A percentile compares a stretch with the other conserved stretches of the same genome.
These are phyloP conservation scores for Aleiodes sp. DNA, from an alignment of 1,140 invertebrate genomes.

Conservation along the genomic window DNA sequence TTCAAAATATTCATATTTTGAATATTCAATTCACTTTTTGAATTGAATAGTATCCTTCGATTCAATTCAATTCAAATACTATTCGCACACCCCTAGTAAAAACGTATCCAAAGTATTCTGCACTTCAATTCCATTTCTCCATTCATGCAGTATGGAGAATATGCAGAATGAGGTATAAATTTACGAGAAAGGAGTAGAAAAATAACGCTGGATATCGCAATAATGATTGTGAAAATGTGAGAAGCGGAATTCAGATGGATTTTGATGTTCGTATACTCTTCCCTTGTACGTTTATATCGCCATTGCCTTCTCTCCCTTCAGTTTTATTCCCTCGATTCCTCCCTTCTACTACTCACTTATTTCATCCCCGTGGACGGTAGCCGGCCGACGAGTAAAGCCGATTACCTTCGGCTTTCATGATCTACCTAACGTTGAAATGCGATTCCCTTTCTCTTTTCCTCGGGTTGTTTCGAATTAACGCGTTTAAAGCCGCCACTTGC, in stretches of 20 bases:
- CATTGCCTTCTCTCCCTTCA: background rate
- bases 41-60: too few species aligned
- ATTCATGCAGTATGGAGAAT: background rate
- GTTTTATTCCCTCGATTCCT: background rate
- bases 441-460: constrained; percentile 1
- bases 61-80: too few species aligned
- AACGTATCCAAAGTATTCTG: too few species aligned
- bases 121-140: background rate
- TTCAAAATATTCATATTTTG: too few species aligned
- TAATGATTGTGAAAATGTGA: background rate
- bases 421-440: constrained; percentile 11
- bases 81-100: too few species aligned
- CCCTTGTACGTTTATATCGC: constrained; percentile 8
- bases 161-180: background rate
- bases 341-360: background rate
- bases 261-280: background rate
- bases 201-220: background rate
- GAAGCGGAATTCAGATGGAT: background rate
- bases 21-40: too few species aligned
- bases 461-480: constrained; percentile 15
- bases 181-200: background rate
- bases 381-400: constrained; percentile 7
- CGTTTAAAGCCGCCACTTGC: constrained; percentile 6
- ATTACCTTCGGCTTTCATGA: constrained; percentile 17
- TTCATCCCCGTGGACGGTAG: constrained; percentile 13